These are phyloP conservation scores for Phyllostomus hastatus DNA, from an alignment of 2,113 vertebrate genomes.

Conservation along the genomic window DNA sequence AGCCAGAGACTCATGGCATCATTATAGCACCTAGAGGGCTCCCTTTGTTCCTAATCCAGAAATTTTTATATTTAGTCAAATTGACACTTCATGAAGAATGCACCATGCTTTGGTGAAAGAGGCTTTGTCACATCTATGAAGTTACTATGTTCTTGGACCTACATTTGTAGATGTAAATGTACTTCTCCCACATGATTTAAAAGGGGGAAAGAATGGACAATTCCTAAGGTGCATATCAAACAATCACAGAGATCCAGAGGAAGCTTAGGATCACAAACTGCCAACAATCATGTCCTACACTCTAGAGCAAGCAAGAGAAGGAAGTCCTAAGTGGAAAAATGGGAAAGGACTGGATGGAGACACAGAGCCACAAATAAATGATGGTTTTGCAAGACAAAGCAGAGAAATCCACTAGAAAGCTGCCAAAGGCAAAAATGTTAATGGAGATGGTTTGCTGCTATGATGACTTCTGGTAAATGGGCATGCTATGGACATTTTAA, in stretches of 20 bases:
- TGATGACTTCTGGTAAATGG: not conserved
- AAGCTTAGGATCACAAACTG: not conserved
- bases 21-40: not conserved
- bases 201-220: not conserved
- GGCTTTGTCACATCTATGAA: not conserved
- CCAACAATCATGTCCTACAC: not conserved
- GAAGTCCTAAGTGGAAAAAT: not conserved
- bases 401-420: not conserved
- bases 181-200: not conserved
- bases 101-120: not conserved
- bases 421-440: not conserved
- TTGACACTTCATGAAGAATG: constrained; percentile 45
- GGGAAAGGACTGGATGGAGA: not conserved
- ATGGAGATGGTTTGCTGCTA: not conserved
- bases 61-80: not conserved
- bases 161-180: not conserved
- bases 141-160: not conserved
- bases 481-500: not conserved
- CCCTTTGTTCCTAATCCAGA: not conserved
- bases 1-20: not conserved
- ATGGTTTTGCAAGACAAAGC: not conserved
- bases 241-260: not conserved
- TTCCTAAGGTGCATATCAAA: not conserved
- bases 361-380: not conserved
- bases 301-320: constrained; percentile 19